A percentile compares a stretch with the other conserved stretches of the same genome.
Evolutionary conservation across 2,113 vertebrate genomes (phyloP).

Genomic region (Chamaetylas fuelleborni): DNA sequence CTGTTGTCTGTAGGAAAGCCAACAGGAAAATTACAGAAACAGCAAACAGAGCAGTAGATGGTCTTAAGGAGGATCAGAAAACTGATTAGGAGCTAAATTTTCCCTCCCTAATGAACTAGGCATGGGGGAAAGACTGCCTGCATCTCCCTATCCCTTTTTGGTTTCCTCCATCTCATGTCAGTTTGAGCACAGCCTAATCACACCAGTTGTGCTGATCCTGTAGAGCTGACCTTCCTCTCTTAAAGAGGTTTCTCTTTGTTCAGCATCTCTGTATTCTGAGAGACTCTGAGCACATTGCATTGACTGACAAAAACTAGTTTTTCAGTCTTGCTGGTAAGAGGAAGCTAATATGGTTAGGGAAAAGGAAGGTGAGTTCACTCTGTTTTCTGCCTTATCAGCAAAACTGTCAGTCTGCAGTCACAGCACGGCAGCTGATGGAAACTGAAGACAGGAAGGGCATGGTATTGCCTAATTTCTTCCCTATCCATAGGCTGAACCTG

Average conservation of each 20-base stretch:
- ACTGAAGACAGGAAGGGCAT: not conserved
- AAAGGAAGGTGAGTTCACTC: not conserved
- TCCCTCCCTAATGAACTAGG: not conserved
- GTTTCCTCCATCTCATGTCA: not conserved
- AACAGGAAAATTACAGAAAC: not conserved
- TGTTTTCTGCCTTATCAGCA: constrained; percentile 3
- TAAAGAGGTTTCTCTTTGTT: not conserved
- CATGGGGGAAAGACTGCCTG: not conserved
- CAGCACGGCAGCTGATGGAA: not conserved
- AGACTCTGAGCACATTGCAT: not conserved
- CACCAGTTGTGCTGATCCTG: not conserved
- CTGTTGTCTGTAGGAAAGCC: not conserved
- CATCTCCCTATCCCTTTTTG: not conserved
- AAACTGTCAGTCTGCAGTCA: not conserved
- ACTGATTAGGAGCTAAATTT: not conserved
- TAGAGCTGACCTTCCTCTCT: not conserved
- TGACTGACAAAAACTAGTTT: not conserved
- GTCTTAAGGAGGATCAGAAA: not conserved
- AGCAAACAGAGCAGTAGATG: not conserved
- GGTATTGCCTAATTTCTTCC: not conserved
- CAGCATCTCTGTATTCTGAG: not conserved
- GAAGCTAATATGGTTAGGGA: not conserved
- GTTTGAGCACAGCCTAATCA: not conserved
- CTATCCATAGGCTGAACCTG: not conserved
- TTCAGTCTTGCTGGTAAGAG: not conserved